phyloP scores from a whole-genome alignment of 2,888 invertebrate species.

The Augochlorella aurata region DNA sequence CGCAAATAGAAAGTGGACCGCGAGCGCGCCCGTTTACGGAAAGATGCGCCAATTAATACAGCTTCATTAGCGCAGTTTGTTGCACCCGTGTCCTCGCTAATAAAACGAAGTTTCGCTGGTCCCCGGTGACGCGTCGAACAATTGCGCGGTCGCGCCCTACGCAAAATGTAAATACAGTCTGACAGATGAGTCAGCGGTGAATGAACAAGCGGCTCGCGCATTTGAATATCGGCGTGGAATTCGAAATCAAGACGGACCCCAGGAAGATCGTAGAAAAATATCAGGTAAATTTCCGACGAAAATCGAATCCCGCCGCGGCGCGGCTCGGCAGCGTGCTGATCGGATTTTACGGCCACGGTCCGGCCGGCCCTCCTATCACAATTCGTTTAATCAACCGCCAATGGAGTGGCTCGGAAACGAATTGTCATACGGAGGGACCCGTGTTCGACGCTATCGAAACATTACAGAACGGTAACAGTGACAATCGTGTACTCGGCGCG shows the following conservation, averaged over 20 bases:
- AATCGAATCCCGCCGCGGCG: constrained; percentile 5
- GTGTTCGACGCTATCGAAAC: constrained; percentile 58
- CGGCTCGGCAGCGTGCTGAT: background rate
- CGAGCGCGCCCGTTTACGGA: background rate
- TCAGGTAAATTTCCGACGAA: constrained; percentile 8
- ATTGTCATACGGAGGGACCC: constrained; percentile 44
- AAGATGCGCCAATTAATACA: background rate
- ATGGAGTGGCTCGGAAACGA: constrained; percentile 43
- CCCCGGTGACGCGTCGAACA: background rate
- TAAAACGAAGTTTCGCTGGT: background rate
- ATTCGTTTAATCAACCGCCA: constrained; percentile 56
- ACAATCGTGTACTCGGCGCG: constrained; percentile 51
- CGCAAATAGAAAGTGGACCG: too few relatives aligned
- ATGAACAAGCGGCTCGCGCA: background rate
- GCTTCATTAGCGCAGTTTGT: background rate
- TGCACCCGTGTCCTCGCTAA: background rate
- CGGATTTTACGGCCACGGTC: constrained; percentile 9
- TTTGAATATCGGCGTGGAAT: background rate
- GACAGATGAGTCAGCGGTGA: background rate
- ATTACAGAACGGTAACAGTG: constrained; percentile 51
- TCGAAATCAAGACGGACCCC: background rate
- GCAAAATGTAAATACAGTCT: background rate
- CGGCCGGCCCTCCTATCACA: constrained; percentile 23
- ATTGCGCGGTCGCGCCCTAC: background rate
- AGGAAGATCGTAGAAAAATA: background rate